A percentile compares a stretch with the other conserved stretches of the same genome.
Conservation (phyloP, 2,888 invertebrate genomes). For the Epinotia bilunana region DNA sequence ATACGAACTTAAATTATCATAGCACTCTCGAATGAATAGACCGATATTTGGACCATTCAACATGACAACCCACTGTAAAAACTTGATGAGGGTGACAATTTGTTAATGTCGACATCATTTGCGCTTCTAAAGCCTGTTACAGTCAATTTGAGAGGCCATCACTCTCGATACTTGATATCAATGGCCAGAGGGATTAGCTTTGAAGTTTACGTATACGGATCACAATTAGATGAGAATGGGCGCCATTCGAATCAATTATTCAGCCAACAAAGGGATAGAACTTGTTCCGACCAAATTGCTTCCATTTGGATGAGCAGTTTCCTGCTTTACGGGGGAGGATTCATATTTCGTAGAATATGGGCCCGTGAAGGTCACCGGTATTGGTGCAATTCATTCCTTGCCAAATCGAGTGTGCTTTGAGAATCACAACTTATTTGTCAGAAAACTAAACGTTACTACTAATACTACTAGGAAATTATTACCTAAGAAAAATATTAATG, state of each 20-base stretch:
- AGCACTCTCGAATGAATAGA: background rate
- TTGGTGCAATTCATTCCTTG: slow-evolving; percentile 21
- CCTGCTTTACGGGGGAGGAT: slow-evolving; percentile 59
- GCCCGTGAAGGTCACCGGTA: slow-evolving; percentile 48
- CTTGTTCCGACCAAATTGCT: slow-evolving; percentile 56
- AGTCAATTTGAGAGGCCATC: slow-evolving; percentile 25
- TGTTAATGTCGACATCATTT: slow-evolving; percentile 10
- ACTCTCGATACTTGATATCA: slow-evolving; percentile 38
- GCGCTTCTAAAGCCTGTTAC: slow-evolving; percentile 33
- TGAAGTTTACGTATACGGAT: slow-evolving; percentile 47
- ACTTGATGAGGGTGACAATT: slow-evolving; percentile 3
- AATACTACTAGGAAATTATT: no score
- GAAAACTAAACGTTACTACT: background rate
- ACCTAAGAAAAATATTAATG: no score
- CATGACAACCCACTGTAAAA: background rate
- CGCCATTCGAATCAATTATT: slow-evolving; percentile 61
- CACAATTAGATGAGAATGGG: slow-evolving; percentile 53
- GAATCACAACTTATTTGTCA: background rate
- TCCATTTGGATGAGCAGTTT: slow-evolving; percentile 58
- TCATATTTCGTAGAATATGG: slow-evolving; percentile 62
- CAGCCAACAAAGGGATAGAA: slow-evolving; percentile 59
- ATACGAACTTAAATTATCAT: background rate
- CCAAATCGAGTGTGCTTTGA: slow-evolving; percentile 10
- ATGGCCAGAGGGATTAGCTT: slow-evolving; percentile 51
- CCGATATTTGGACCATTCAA: background rate